phyloP scores from a whole-genome alignment of 2,888 invertebrate species.

The Girardia tigrina region DNA sequence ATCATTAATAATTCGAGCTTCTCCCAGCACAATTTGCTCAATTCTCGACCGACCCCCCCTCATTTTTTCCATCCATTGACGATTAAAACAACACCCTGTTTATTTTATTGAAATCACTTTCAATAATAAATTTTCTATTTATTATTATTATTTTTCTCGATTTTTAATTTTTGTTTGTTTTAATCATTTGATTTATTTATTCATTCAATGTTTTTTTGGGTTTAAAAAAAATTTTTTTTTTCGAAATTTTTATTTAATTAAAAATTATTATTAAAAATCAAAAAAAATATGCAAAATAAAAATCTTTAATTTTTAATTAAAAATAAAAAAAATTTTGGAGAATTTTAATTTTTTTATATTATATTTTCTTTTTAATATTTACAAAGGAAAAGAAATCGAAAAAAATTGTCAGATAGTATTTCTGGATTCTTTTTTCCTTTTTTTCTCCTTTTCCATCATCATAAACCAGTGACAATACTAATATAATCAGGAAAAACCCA shows the following conservation, averaged over 20 bases:
- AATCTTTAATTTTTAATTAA: too few relatives aligned
- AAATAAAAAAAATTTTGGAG: too few relatives aligned
- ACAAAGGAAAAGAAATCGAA: too few relatives aligned
- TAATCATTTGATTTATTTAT: background rate
- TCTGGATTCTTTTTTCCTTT: conserved; percentile 9
- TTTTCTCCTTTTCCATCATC: too few relatives aligned
- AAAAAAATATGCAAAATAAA: too few relatives aligned
- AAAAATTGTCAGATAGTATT: background rate
- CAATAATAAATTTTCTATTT: background rate
- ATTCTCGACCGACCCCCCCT: too few relatives aligned
- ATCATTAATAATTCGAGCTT: background rate
- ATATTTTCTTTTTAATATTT: too few relatives aligned
- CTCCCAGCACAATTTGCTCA: background rate
- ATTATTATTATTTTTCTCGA: background rate
- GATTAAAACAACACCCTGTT: conserved; percentile 23
- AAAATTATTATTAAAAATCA: too few relatives aligned
- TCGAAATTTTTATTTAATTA: too few relatives aligned
- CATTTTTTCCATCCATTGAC: background rate
- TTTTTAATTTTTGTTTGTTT: background rate
- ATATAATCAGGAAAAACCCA: conserved; percentile 17
- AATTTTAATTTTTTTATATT: too few relatives aligned
- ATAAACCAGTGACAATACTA: conserved; percentile 6
- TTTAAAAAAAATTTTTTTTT: too few relatives aligned
- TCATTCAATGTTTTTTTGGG: too few relatives aligned
- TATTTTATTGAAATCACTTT: conserved; percentile 23